phyloP scores from a whole-genome alignment of 2,888 invertebrate species.

The Rotaria socialis region DNA sequence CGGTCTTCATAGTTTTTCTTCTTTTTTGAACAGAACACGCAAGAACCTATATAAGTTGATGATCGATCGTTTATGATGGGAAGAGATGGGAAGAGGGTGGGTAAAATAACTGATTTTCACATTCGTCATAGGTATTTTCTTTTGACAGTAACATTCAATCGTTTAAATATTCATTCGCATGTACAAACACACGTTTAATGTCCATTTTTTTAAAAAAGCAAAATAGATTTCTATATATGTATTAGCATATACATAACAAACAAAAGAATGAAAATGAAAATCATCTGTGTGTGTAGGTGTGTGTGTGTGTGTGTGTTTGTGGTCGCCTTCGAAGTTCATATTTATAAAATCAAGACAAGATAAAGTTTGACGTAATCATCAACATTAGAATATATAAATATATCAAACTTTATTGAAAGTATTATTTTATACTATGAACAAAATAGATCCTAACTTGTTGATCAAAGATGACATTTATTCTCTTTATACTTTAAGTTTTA shows the following conservation, averaged over 20 bases:
- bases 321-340: conserved; percentile 3
- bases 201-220: not conserved
- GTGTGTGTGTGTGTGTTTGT: not conserved
- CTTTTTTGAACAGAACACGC: conserved; percentile 21
- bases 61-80: conserved; percentile 28
- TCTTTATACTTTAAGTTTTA: not conserved
- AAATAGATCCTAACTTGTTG: not conserved
- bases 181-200: not conserved
- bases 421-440: not conserved
- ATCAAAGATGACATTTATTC: conserved; percentile 29
- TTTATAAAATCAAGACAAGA: not conserved
- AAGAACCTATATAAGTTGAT: conserved; percentile 21
- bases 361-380: conserved; percentile 18
- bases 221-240: not conserved
- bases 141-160: conserved; percentile 26
- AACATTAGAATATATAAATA: not conserved
- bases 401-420: conserved; percentile 9
- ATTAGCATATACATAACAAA: not conserved
- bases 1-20: conserved; percentile 29
- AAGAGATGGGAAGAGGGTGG: not conserved
- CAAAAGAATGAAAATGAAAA: not conserved
- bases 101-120: not conserved
- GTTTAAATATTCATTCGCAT: conserved; percentile 11
- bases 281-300: not conserved
- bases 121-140: not conserved